Conservation (phyloP, 1,140 invertebrate genomes). For the silkworm (Bombyx mori) region ASM3026992v2 NC_085127.1:9452001-9452500, state of each 20-base stretch:
- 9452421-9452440: no score
- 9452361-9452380: neutral
- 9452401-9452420: no score
- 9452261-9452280: constrained; percentile 41
- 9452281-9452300: constrained; percentile 30
- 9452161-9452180: constrained; percentile 10
- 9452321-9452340: constrained; percentile 1
- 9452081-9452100: no score
- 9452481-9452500: constrained; percentile 99
- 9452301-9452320: constrained; percentile 6
- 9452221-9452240: constrained; percentile 47
- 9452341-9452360: constrained; percentile 5
- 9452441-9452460: no score
- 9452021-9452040: no score
- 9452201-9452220: constrained; percentile 27
- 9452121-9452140: constrained; percentile 1
- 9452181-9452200: constrained; percentile 32
- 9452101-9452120: no score
- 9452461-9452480: constrained; percentile 49
- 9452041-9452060: no score
- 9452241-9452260: constrained; percentile 40
- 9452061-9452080: no score
- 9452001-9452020: no score
- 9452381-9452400: no score
- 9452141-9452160: constrained; percentile 3